Conservation (phyloP, 2,888 invertebrate species). For the Caenorhabditis sp. region DNA sequence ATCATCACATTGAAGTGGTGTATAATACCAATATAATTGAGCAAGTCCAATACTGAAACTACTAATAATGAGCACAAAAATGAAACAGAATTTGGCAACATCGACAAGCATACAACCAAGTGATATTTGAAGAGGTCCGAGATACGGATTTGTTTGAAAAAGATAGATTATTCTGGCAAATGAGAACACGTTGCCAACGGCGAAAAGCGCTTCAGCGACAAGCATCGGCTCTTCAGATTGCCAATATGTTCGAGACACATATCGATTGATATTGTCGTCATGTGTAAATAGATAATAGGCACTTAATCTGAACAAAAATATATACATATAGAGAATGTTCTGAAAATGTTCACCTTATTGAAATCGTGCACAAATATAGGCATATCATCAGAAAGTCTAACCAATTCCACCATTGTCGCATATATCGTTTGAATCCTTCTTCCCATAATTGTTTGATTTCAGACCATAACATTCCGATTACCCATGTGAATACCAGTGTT, state of each 20-base stretch:
- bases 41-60: conserved; percentile 74
- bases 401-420: conserved; percentile 76
- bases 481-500: conserved; percentile 75
- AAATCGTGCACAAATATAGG: conserved; percentile 75
- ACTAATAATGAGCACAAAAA: conserved; percentile 74
- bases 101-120: conserved; percentile 76
- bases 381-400: conserved; percentile 76
- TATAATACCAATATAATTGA: conserved; percentile 74
- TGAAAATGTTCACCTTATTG: conserved; percentile 73
- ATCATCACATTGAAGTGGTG: conserved; percentile 59
- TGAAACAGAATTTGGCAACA: conserved; percentile 75
- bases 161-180: conserved; percentile 75
- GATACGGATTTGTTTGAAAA: conserved; percentile 75
- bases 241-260: conserved; percentile 72
- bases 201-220: conserved; percentile 74
- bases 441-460: conserved; percentile 77
- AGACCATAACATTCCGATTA: conserved; percentile 75
- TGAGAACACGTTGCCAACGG: conserved; percentile 75
- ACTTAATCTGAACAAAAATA: conserved; percentile 37
- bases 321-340: not conserved
- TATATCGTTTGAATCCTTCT: conserved; percentile 75
- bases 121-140: conserved; percentile 74
- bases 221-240: conserved; percentile 75
- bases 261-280: conserved; percentile 48
- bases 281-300: conserved; percentile 57